A percentile compares a stretch with the other conserved stretches of the same genome.
phyloP scores from a whole-genome alignment of 1,140 invertebrate genomes.

The Semibalanus balanoides region DNA sequence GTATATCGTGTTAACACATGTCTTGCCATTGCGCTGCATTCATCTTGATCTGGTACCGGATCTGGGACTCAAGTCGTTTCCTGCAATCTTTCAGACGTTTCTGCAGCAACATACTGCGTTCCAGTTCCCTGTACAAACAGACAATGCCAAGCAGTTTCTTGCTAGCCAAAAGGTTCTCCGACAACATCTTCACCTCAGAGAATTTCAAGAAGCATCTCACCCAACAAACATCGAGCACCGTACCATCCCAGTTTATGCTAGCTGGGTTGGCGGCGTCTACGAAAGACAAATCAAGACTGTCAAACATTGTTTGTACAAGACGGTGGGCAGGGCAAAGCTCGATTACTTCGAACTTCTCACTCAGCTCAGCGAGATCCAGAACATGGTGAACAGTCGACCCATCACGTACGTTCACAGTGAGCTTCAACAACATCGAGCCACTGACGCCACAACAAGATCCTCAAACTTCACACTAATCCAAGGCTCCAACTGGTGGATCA shows the following conservation, averaged over 20 bases:
- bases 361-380: too few species aligned
- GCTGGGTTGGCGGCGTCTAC: too few species aligned
- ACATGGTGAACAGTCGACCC: too few species aligned
- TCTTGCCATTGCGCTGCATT: background rate
- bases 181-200: background rate
- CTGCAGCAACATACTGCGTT: background rate
- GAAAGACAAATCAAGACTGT: too few species aligned
- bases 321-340: too few species aligned
- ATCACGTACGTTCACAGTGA: too few species aligned
- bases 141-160: background rate
- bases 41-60: background rate
- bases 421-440: background rate
- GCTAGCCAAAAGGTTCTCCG: background rate
- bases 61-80: background rate
- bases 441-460: background rate
- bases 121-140: background rate
- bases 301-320: too few species aligned
- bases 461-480: background rate
- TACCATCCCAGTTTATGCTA: too few species aligned
- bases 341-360: too few species aligned
- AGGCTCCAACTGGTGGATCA: too few species aligned
- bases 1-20: background rate
- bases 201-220: background rate
- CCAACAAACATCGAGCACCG: background rate
- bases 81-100: background rate